Conservation (phyloP, 2,113 vertebrate species). For the Saguinus imperator region DNA sequence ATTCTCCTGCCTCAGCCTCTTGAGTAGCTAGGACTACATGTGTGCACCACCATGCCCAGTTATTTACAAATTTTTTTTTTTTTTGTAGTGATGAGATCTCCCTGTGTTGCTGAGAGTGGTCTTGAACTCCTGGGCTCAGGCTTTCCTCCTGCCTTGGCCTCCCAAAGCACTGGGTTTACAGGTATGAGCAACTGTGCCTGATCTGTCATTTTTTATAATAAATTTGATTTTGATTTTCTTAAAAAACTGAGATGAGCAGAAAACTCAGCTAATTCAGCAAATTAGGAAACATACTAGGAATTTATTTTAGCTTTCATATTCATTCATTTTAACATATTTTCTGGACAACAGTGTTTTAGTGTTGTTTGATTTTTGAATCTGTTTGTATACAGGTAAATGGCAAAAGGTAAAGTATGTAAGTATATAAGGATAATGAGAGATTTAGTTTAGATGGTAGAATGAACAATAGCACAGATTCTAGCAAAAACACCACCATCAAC, state of each 20-base stretch:
- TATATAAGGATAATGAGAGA: neutral
- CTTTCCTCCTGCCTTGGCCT: no score
- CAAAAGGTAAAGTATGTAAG: neutral
- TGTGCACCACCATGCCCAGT: no score
- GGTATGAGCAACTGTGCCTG: no score
- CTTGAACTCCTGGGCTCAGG: no score
- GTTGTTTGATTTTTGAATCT: neutral
- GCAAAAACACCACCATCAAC: neutral
- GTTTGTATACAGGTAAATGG: neutral
- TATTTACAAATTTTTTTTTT: no score
- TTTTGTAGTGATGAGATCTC: no score
- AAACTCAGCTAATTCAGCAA: neutral
- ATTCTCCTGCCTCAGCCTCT: no score
- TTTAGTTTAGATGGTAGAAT: neutral
- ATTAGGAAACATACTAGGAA: neutral
- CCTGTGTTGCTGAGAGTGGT: no score
- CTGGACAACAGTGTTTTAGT: neutral
- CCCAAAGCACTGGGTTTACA: no score
- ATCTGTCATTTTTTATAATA: slow-evolving; percentile 1
- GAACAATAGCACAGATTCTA: neutral
- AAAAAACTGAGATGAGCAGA: neutral
- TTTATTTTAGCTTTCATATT: slow-evolving; percentile 8
- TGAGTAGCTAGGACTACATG: no score
- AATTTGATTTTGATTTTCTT: neutral
- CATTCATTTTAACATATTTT: neutral